These are phyloP conservation scores for Rhinella marina DNA, from an alignment of 2,797 vertebrate genomes.

Conservation along the genomic window DNA sequence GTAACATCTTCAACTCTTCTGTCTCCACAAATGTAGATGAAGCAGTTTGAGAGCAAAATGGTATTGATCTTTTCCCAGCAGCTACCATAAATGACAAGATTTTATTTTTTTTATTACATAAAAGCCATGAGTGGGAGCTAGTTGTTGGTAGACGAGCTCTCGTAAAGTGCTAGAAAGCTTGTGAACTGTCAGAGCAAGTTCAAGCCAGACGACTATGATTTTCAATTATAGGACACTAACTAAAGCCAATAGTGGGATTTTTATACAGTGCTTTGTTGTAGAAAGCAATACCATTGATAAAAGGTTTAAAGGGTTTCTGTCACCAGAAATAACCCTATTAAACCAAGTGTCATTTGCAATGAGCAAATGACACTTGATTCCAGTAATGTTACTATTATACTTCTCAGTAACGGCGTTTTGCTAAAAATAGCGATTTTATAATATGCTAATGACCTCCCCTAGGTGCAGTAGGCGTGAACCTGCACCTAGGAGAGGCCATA, in stretches of 20 bases:
- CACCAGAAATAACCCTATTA: too few relatives aligned
- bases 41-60: slow-evolving; percentile 30
- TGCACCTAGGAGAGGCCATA: too few relatives aligned
- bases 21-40: slow-evolving; percentile 46
- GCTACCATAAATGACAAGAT: slow-evolving; percentile 40
- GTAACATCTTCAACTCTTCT: slow-evolving; percentile 36
- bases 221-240: slow-evolving; percentile 2
- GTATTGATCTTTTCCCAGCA: slow-evolving; percentile 58
- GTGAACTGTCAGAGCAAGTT: slow-evolving; percentile 32
- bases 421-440: too few relatives aligned
- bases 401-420: too few relatives aligned
- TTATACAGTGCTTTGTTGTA: neutral
- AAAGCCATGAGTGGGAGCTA: slow-evolving; percentile 20
- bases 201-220: neutral
- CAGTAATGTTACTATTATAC: too few relatives aligned
- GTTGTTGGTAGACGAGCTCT: neutral
- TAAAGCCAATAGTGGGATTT: slow-evolving; percentile 4
- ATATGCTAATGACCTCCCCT: too few relatives aligned
- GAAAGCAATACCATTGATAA: neutral
- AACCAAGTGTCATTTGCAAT: too few relatives aligned
- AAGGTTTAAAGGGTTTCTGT: too few relatives aligned
- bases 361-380: too few relatives aligned
- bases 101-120: slow-evolving; percentile 42
- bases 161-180: neutral
- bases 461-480: too few relatives aligned